Base-by-base conservation (phyloP, 2,113 vertebrate species). In the Caloenas nicobarica region DNA sequence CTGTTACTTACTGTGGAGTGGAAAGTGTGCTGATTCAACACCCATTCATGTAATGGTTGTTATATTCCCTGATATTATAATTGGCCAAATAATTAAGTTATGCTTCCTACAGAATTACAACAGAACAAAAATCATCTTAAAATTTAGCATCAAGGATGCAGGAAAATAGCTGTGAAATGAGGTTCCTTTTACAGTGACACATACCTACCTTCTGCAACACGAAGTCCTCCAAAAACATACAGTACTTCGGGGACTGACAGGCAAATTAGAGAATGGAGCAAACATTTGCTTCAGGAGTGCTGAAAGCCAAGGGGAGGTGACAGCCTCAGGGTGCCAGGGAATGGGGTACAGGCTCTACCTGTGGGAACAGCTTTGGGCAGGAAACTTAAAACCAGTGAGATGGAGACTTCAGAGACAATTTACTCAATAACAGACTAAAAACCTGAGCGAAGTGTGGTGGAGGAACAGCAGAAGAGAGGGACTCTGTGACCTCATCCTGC, bases 21-120 rank as follows among this genome's bases (percentile, higher is more conserved):
- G 40, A 81, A 97, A 94, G 94, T 89, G 85, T 81, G 17, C 60
- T 91, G 64, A 94, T 86, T 91, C 60, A 94, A 90, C 24, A 87
- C 22, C 50, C 84, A 80, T 91, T 95, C 87, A 36, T 0, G 17
- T 95, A 91, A 91, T 68, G 86, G 87, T 94, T 95, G 81, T 94
- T 84, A 86, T 28, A 89, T 51, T 96, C 79, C 89, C 87, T 72
- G 81, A 81, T 66, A 96, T 86, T 94, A 89, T 92, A 96, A 68
- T 87, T 74, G 33, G 22, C 72, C 96, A 95, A 94, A 95, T 93
- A 89, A 96, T 97, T 95, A 95, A 95, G 42, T 94, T 91, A 92
- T 72, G 33, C 86, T 96, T 91, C 26, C 83, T 51, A 85, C 62
- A 85, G 60, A 90, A 73, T 66, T 94, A 93, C 81, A 87, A 36